phyloP scores from a whole-genome alignment of 2,888 invertebrate species.

The Scaptomyza polygonia region DNA sequence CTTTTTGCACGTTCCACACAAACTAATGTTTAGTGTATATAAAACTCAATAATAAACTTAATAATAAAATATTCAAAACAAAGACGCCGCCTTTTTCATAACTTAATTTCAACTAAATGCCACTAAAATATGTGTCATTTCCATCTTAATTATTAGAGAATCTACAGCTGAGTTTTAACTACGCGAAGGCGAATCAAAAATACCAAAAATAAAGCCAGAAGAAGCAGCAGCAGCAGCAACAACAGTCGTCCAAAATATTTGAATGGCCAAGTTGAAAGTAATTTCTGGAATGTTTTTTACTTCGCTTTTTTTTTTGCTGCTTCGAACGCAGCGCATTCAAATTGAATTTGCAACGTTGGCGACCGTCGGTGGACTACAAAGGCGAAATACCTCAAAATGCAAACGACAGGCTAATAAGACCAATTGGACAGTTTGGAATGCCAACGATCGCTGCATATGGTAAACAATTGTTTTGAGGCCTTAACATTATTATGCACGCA shows the following conservation, averaged over 20 bases:
- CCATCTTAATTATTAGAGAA: conserved; percentile 37
- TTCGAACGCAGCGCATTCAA: conserved; percentile 71
- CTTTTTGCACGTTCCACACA: no score
- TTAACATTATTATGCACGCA: conserved; percentile 65
- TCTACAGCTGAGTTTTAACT: not conserved
- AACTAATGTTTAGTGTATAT: no score
- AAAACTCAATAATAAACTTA: no score
- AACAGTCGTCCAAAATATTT: conserved; percentile 61
- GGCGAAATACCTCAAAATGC: conserved; percentile 67
- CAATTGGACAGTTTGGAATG: conserved; percentile 77
- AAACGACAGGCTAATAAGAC: conserved; percentile 82
- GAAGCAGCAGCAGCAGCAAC: conserved; percentile 1
- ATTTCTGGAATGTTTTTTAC: conserved; percentile 69
- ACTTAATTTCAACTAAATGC: not conserved
- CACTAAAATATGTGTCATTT: not conserved
- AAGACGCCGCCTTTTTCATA: conserved; percentile 3
- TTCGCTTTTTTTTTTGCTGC: conserved; percentile 27
- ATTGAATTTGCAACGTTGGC: conserved; percentile 50
- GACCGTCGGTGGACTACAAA: conserved; percentile 42
- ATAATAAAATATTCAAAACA: not conserved
- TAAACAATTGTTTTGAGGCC: conserved; percentile 76
- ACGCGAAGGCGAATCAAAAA: not conserved
- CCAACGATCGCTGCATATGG: conserved; percentile 69
- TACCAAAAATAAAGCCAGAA: conserved; percentile 2
- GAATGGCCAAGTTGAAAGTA: conserved; percentile 65